Evolutionary conservation across 2,113 vertebrate species (phyloP), one percentile per base, ranked within the genome.

Genomic region (Falco punctatus): DNA sequence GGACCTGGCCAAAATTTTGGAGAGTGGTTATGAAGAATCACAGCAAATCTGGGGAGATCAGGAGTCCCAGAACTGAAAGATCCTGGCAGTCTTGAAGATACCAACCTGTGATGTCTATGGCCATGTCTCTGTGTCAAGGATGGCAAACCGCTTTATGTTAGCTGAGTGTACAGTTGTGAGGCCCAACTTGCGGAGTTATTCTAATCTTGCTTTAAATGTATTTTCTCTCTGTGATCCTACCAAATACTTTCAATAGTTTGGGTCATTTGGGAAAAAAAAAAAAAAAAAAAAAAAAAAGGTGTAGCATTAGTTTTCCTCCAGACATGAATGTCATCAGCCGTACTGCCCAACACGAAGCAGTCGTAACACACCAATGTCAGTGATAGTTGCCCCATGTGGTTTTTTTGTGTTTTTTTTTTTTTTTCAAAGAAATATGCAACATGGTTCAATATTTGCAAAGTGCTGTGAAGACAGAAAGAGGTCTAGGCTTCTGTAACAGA

Each of bases 131-230:
- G 5, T 26, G 33, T 33, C 26, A 79, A 32, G 32, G 14, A 54
- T 28, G 22, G 15, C 26, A 82, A 86, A 44, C 3, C 40, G 5
- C 57, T 20, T 78, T 69, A 81, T 54, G 10, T 2, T 48, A 52
- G 15, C 15, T 44, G 15, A 46, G 38, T 28, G 13, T 20, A 20
- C 9, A 62, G 16, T 1, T 52, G 9, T 0, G 0, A 67, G 13
- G 1, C 5, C 23, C 0, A 5, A 67, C 17, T 30, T 64, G 35
- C 49, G 54, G 15, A 51, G 3, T 69, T 80, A 42, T n/a, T 55
- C 51, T 61, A 33, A 48, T 67, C 7, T 65, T 21, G 2, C 5
- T 88, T 86, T 38, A 90, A 73, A 57, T 1, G 1, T 7, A 9
- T 48, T 58, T 72, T 64, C 7, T 20, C 6, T 19, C 4, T 30